phyloP scores from a whole-genome alignment of 2,113 vertebrate species.

The Perca flavescens region DNA sequence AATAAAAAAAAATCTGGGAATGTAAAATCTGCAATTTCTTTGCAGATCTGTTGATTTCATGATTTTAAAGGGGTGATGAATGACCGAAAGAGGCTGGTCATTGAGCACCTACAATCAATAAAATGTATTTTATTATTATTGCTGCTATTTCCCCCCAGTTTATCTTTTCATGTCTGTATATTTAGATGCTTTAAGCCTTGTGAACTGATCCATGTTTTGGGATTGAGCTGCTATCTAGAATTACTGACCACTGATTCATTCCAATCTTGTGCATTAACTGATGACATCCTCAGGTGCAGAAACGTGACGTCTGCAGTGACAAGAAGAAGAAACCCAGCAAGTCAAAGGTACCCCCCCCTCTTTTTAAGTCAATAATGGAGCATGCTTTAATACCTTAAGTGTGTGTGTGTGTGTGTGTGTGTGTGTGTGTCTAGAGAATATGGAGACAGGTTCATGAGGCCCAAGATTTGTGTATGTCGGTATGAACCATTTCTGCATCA shows the following conservation, averaged over 20 bases:
- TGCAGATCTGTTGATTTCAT: not conserved
- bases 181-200: not conserved
- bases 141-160: not conserved
- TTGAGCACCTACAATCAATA: too few relatives aligned
- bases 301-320: conserved; percentile 86
- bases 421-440: conserved; percentile 67
- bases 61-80: too few relatives aligned
- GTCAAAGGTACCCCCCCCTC: conserved; percentile 88
- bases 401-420: not conserved
- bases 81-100: too few relatives aligned
- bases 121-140: too few relatives aligned
- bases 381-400: not conserved
- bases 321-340: conserved; percentile 94
- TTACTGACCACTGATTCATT: not conserved
- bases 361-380: not conserved
- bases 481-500: conserved; percentile 57
- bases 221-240: not conserved
- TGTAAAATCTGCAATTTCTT: not conserved
- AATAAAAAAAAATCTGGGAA: too few relatives aligned
- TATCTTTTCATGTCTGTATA: not conserved
- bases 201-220: not conserved
- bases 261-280: not conserved
- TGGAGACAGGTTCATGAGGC: conserved; percentile 67
- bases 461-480: conserved; percentile 62
- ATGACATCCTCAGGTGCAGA: conserved; percentile 87